These are phyloP conservation scores for Paedocypris micromegethes DNA, from an alignment of 2,797 vertebrate species.

Conservation along the genomic window DNA sequence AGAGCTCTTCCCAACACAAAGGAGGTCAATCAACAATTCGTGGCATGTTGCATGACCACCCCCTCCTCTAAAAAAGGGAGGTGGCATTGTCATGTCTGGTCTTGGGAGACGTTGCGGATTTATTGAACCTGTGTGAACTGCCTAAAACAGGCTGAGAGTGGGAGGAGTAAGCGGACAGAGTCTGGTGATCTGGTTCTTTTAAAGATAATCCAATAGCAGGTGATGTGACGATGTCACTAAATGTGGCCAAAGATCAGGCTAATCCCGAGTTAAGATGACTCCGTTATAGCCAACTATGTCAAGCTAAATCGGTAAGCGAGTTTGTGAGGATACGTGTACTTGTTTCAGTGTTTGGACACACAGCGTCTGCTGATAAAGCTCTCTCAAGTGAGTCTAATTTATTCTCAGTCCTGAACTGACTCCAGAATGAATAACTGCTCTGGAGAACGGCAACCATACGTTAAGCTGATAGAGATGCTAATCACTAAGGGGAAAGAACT, in stretches of 20 bases:
- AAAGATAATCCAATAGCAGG: conserved; percentile 32
- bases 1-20: conserved; percentile 4
- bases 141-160: conserved; percentile 20
- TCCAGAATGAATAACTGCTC: background rate
- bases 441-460: background rate
- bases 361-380: conserved; percentile 2
- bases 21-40: conserved; percentile 3
- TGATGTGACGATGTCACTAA: conserved; percentile 20
- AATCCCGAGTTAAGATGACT: conserved; percentile 32
- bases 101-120: conserved; percentile 8
- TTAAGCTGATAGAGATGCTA: too few relatives aligned
- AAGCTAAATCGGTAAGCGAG: conserved; percentile 4
- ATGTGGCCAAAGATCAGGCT: conserved; percentile 26
- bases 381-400: background rate
- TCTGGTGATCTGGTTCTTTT: conserved; percentile 20
- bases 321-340: background rate
- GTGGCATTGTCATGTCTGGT: conserved; percentile 13
- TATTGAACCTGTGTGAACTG: conserved; percentile 21
- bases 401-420: conserved; percentile 7
- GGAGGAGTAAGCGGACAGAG: background rate
- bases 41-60: background rate
- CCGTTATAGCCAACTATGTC: conserved; percentile 9
- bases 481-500: too few relatives aligned
- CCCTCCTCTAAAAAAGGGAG: background rate
- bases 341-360: background rate